A percentile compares a stretch with the other conserved stretches of the same genome.
Conservation (phyloP, 2,797 vertebrate species). For the Leontopithecus rosalia region DNA sequence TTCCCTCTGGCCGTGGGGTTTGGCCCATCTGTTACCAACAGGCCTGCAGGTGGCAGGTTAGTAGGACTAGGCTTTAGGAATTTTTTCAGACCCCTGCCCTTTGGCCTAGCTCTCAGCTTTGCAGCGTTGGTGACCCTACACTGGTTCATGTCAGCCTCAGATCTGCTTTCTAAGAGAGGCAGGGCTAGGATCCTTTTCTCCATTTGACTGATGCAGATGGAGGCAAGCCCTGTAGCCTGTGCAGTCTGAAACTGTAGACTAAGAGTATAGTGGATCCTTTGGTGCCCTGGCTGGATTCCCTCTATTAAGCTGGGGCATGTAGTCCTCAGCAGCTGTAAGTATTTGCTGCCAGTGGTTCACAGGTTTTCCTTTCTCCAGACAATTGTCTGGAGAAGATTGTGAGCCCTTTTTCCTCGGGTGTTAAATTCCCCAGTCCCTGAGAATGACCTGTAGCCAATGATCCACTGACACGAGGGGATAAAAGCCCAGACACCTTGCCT, state of each 20-base stretch:
- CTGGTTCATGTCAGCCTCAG: neutral
- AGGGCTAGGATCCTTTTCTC: neutral
- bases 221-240: neutral
- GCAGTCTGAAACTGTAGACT: neutral
- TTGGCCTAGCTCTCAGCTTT: neutral
- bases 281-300: accelerated
- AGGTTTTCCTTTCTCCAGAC: neutral
- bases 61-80: neutral
- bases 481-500: neutral
- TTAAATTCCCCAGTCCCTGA: neutral
- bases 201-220: no score
- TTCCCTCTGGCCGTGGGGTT: neutral
- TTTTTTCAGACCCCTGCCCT: neutral
- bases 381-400: neutral
- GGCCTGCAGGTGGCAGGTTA: neutral
- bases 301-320: accelerated
- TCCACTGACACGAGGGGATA: neutral
- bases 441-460: neutral
- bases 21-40: neutral
- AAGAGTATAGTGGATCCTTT: accelerated
- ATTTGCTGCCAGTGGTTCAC: neutral
- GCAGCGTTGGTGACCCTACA: accelerated
- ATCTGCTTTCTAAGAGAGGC: neutral
- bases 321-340: neutral
- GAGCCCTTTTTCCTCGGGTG: neutral